Evolutionary conservation across 2,113 vertebrate genomes (phyloP).

Genomic region (Dromas ardeola): DNA sequence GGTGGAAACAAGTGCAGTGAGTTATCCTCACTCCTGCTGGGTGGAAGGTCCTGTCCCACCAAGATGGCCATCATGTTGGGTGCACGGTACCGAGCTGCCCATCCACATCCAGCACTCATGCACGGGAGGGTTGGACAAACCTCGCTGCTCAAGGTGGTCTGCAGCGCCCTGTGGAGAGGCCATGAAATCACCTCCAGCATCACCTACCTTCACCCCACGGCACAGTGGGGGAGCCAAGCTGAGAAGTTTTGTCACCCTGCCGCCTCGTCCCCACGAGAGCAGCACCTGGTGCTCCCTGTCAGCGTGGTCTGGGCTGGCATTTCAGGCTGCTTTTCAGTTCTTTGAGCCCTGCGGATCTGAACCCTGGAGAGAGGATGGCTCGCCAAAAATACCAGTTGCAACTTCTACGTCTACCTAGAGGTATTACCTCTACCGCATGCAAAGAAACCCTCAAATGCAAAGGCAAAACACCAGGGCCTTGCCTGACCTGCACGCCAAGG

Average conservation of each 20-base stretch:
- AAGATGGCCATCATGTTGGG: fast-evolving
- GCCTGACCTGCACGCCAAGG: neutral
- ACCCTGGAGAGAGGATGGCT: neutral
- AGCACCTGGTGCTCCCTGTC: fast-evolving
- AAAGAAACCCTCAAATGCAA: neutral
- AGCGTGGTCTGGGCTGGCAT: fast-evolving
- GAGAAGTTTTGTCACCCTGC: neutral
- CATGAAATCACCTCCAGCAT: neutral
- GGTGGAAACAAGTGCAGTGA: neutral
- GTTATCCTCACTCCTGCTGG: neutral
- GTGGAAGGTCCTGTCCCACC: neutral
- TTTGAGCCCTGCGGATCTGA: neutral
- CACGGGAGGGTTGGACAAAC: neutral
- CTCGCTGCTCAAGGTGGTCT: neutral
- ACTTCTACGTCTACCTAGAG: too few species aligned
- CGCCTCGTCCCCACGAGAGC: neutral
- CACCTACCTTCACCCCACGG: neutral
- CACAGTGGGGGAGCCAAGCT: fast-evolving
- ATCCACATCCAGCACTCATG: fast-evolving
- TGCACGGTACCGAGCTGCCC: neutral
- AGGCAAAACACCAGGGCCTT: neutral
- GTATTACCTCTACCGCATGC: fast-evolving
- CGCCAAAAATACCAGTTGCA: neutral
- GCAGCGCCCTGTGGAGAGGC: neutral
- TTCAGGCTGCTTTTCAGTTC: neutral